Percentiles rank a stretch among this genome's conserved stretches.
phyloP scores from a whole-genome alignment of 2,113 vertebrate species.

The Tylochromis polylepis region DNA sequence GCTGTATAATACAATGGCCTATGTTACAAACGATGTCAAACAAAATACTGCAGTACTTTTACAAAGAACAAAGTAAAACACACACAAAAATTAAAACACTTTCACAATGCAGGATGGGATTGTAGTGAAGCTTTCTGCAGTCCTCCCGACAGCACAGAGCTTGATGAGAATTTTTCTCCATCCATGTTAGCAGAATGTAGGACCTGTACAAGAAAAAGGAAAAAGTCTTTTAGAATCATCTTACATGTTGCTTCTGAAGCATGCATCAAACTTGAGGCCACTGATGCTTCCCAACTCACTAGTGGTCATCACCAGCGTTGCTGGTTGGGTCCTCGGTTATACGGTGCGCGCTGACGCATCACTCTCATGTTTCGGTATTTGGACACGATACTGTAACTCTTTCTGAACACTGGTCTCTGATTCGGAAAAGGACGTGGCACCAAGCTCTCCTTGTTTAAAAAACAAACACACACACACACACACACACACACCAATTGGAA shows the following conservation, averaged over 20 bases:
- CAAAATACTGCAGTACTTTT: slow-evolving; percentile 2
- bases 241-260: neutral
- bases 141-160: neutral
- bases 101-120: neutral
- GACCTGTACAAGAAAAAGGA: neutral
- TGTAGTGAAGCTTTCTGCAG: neutral
- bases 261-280: neutral
- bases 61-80: slow-evolving; percentile 4
- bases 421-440: slow-evolving; percentile 61
- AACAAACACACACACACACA: neutral
- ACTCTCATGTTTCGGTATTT: slow-evolving; percentile 77
- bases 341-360: slow-evolving; percentile 63
- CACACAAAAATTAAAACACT: neutral
- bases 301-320: slow-evolving; percentile 60
- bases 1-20: neutral
- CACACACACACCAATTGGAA: no score
- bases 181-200: neutral
- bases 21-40: slow-evolving; percentile 4
- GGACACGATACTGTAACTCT: slow-evolving; percentile 72
- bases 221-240: neutral
- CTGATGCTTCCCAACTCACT: neutral
- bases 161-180: neutral
- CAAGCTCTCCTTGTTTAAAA: slow-evolving; percentile 52
- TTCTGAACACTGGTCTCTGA: slow-evolving; percentile 71
- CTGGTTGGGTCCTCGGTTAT: slow-evolving; percentile 56